Percentiles rank a stretch among this genome's conserved stretches.
phyloP scores from a whole-genome alignment of 2,113 vertebrate species.

The Tetrax tetrax region DNA sequence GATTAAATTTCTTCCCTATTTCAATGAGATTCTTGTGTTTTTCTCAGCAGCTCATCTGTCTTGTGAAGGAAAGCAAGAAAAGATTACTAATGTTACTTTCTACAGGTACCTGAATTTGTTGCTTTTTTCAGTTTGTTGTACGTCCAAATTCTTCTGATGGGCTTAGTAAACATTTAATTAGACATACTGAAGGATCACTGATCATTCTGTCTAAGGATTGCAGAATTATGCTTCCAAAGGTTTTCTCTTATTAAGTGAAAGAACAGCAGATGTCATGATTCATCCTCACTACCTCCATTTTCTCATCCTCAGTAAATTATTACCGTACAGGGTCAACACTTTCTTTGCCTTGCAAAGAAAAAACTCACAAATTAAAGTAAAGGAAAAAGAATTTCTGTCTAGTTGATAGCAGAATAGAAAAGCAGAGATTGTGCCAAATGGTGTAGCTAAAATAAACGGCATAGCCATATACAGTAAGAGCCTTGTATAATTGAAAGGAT shows the following conservation, averaged over 20 bases:
- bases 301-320: neutral
- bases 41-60: neutral
- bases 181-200: neutral
- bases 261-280: conserved; percentile 25
- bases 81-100: neutral
- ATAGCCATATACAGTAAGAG: neutral
- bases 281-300: conserved; percentile 23
- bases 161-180: conserved; percentile 25
- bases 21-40: neutral
- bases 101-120: neutral
- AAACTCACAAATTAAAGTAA: neutral
- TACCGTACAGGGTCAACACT: neutral
- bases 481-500: neutral
- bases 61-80: neutral
- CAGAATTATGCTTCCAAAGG: neutral
- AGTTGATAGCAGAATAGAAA: neutral
- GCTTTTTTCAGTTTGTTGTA: neutral
- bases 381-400: neutral
- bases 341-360: neutral
- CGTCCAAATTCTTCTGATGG: conserved; percentile 12
- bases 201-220: conserved; percentile 17
- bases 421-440: neutral
- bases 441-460: neutral
- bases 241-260: conserved; percentile 28
- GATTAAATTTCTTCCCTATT: neutral